Evolutionary conservation across 2,113 vertebrate species (phyloP).

Genomic region (Calyptommatus sinebrachiatus): DNA sequence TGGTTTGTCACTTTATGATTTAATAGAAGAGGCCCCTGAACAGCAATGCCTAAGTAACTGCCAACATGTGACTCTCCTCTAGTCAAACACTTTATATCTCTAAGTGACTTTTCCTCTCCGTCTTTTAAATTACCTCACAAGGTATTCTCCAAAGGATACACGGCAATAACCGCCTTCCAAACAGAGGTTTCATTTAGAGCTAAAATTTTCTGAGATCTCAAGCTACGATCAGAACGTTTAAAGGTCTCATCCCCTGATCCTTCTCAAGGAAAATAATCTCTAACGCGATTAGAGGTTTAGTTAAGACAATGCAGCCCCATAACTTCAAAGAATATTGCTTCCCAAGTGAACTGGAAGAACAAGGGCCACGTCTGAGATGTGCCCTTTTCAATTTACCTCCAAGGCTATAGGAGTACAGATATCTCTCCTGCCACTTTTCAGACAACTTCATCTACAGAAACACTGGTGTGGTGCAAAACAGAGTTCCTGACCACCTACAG

Average conservation of each 20-base stretch:
- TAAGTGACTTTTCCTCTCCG: constrained; percentile 61
- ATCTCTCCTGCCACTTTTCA: constrained; percentile 49
- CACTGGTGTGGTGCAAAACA: neutral
- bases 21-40: constrained; percentile 67
- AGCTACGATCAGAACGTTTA: constrained; percentile 66
- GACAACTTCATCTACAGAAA: constrained; percentile 4
- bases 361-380: constrained; percentile 56
- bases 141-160: constrained; percentile 70
- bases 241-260: constrained; percentile 67
- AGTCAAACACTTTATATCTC: constrained; percentile 68
- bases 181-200: constrained; percentile 66
- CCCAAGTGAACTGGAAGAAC: constrained; percentile 59
- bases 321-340: constrained; percentile 58
- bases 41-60: constrained; percentile 48
- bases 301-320: constrained; percentile 56
- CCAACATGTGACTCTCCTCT: constrained; percentile 63
- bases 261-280: constrained; percentile 67
- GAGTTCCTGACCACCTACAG: constrained; percentile 18
- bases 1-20: constrained; percentile 64
- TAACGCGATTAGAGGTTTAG: constrained; percentile 61
- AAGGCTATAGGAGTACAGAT: constrained; percentile 43
- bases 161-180: constrained; percentile 67
- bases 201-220: constrained; percentile 69
- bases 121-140: constrained; percentile 48
- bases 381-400: constrained; percentile 49